A percentile compares a stretch with the other conserved stretches of the same genome.
phyloP scores from a whole-genome alignment of 2,888 invertebrate genomes.

The Spicauda simplicius region DNA sequence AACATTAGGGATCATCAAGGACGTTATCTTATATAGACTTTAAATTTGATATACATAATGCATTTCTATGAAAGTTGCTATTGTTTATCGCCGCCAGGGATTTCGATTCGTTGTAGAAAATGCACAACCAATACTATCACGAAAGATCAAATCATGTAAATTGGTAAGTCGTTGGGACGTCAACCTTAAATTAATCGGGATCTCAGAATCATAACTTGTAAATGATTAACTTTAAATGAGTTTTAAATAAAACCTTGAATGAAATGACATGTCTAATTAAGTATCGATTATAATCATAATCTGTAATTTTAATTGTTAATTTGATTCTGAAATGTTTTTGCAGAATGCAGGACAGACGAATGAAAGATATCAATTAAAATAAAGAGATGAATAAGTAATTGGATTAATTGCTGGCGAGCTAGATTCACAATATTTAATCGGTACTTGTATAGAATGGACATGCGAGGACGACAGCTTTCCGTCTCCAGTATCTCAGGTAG shows the following conservation, averaged over 20 bases:
- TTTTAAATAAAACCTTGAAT: constrained; percentile 5
- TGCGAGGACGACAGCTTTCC: constrained; percentile 60
- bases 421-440: constrained; percentile 41
- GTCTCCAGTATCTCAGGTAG: constrained; percentile 56
- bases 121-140: too few species aligned
- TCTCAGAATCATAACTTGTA: neutral
- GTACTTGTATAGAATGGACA: constrained; percentile 43
- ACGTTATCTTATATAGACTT: neutral
- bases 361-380: constrained; percentile 32
- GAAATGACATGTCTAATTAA: constrained; percentile 5
- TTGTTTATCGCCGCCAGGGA: too few species aligned
- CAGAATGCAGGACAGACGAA: constrained; percentile 32
- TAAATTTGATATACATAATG: neutral
- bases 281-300: constrained; percentile 5
- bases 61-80: too few species aligned
- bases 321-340: constrained; percentile 31
- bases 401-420: constrained; percentile 43
- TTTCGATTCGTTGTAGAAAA: too few species aligned
- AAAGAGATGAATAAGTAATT: constrained; percentile 36
- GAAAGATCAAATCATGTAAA: neutral
- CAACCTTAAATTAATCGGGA: neutral
- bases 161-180: neutral
- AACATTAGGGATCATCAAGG: constrained; percentile 1
- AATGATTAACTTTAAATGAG: neutral
- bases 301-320: constrained; percentile 19